Evolutionary conservation across 2,797 vertebrate genomes (phyloP).

Genomic region (Protonibea diacanthus): DNA sequence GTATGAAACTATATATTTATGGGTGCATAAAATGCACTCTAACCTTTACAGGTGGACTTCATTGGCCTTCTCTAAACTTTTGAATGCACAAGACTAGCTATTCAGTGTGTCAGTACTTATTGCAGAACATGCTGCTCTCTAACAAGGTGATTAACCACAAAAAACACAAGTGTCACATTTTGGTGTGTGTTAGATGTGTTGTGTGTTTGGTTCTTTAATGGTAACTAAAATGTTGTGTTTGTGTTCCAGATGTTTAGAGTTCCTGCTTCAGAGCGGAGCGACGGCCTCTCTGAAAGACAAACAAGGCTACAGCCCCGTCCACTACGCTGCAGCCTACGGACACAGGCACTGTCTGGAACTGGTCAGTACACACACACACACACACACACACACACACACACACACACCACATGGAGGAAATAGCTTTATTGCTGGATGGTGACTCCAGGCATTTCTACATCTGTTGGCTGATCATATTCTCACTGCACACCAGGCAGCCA

Average conservation of each 20-base stretch:
- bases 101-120: no score
- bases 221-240: slow-evolving; percentile 17
- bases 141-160: no score
- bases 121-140: no score
- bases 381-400: background rate
- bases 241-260: slow-evolving; percentile 92
- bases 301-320: slow-evolving; percentile 94
- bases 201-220: slow-evolving; percentile 13
- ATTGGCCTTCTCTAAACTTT: no score
- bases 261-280: slow-evolving; percentile 94
- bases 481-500: background rate
- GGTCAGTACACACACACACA: slow-evolving; percentile 83
- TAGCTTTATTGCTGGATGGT: slow-evolving; percentile 10
- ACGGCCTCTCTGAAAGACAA: slow-evolving; percentile 92
- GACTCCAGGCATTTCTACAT: slow-evolving; percentile 31
- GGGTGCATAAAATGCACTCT: no score
- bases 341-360: slow-evolving; percentile 95
- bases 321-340: slow-evolving; percentile 97
- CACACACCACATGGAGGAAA: slow-evolving; percentile 34
- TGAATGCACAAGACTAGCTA: no score
- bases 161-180: no score
- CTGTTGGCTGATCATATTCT: slow-evolving; percentile 31
- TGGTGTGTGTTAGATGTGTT: background rate
- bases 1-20: no score
- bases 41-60: no score